Conservation (phyloP, 2,888 invertebrate species). For the Poecilus cupreus region DNA sequence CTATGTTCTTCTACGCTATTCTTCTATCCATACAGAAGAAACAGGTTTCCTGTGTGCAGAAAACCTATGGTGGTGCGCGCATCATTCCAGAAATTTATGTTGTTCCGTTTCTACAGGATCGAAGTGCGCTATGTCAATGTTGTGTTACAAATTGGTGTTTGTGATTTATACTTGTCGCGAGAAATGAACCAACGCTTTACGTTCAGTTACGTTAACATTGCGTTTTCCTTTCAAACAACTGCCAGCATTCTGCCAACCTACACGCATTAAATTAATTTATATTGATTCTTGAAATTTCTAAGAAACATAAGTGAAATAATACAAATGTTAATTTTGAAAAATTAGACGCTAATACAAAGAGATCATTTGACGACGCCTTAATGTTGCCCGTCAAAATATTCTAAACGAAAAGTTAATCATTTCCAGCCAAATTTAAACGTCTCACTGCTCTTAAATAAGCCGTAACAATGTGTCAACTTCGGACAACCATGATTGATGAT, state of each 20-base stretch:
- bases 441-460: conserved; percentile 23
- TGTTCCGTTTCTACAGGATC: conserved; percentile 23
- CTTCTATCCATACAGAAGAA: not conserved
- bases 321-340: conserved; percentile 36
- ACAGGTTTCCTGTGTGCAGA: not conserved
- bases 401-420: conserved; percentile 44
- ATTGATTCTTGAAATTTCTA: not conserved
- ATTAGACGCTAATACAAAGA: conserved; percentile 1
- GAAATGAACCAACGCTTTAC: not conserved
- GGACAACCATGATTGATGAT: conserved; percentile 23
- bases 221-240: not conserved
- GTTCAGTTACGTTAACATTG: not conserved
- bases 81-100: conserved; percentile 14
- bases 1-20: not conserved
- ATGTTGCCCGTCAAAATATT: conserved; percentile 28
- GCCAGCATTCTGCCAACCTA: not conserved
- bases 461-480: conserved; percentile 37
- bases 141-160: conserved; percentile 23
- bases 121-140: conserved; percentile 29
- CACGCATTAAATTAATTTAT: not conserved
- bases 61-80: not conserved
- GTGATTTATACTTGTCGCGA: conserved; percentile 27
- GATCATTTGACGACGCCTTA: conserved; percentile 6
- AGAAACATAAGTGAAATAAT: not conserved
- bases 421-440: conserved; percentile 21